phyloP scores from a whole-genome alignment of 2,113 vertebrate genomes.

The Ia io region DNA sequence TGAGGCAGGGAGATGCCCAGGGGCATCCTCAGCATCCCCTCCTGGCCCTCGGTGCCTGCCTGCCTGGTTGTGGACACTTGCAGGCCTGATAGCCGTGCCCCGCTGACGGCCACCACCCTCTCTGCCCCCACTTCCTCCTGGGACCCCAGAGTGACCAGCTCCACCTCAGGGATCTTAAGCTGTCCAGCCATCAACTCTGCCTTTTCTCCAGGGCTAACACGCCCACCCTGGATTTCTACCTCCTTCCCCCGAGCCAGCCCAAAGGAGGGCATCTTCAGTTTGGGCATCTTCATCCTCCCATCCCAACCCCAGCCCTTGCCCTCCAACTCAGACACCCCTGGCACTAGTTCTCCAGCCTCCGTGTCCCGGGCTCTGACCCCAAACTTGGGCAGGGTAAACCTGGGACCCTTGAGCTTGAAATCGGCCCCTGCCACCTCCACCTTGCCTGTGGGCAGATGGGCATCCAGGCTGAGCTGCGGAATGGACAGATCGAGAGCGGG shows the following conservation, averaged over 20 bases:
- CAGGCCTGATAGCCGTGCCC: background rate
- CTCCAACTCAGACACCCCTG: constrained; percentile 51
- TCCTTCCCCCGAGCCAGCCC: constrained; percentile 82
- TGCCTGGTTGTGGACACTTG: constrained; percentile 73
- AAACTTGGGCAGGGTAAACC: constrained; percentile 85
- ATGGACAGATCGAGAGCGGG: constrained; percentile 87
- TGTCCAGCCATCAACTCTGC: constrained; percentile 61
- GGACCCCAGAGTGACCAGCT: constrained; percentile 78
- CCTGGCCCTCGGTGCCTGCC: constrained; percentile 79
- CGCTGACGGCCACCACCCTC: accelerated
- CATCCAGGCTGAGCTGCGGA: constrained; percentile 86
- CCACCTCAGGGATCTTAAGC: constrained; percentile 81
- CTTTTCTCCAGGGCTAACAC: constrained; percentile 63
- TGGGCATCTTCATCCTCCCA: constrained; percentile 82
- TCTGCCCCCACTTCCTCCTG: constrained; percentile 54
- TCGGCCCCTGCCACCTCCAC: constrained; percentile 73
- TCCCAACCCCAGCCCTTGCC: constrained; percentile 76
- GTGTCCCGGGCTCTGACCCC: constrained; percentile 78
- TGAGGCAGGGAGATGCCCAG: constrained; percentile 84
- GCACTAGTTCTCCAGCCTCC: background rate
- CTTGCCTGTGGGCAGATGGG: constrained; percentile 79
- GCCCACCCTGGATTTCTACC: constrained; percentile 57
- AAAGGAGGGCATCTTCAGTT: constrained; percentile 86
- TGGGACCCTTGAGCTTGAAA: constrained; percentile 67
- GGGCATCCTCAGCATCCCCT: constrained; percentile 81